These are phyloP conservation scores for Drosophila multiciliata DNA, from an alignment of 2,888 invertebrate genomes.

Conservation along the genomic window DNA sequence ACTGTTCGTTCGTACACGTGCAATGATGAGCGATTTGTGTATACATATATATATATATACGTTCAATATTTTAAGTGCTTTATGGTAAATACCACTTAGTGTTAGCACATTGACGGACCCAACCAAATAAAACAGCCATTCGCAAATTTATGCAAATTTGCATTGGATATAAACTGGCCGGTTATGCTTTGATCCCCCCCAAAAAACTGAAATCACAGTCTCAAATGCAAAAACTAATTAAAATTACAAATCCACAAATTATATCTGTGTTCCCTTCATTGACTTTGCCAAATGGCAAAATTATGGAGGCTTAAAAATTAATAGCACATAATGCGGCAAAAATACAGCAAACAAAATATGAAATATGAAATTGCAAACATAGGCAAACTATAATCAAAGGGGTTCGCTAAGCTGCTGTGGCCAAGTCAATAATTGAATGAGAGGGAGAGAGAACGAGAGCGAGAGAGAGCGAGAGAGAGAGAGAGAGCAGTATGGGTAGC, in stretches of 20 bases:
- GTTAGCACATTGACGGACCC: conserved; percentile 53
- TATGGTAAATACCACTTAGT: conserved; percentile 66
- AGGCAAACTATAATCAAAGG: conserved; percentile 21
- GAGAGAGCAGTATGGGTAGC: not conserved
- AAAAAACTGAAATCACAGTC: conserved; percentile 42
- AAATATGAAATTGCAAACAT: conserved; percentile 27
- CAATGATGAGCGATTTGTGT: conserved; percentile 60
- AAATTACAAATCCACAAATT: conserved; percentile 64
- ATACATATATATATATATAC: conserved; percentile 10
- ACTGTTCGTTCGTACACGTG: conserved; percentile 28
- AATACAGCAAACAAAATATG: conserved; percentile 43
- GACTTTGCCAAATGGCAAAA: conserved; percentile 58
- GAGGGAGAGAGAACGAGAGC: not conserved
- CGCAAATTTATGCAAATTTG: conserved; percentile 57
- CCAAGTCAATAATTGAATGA: conserved; percentile 12
- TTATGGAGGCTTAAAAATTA: conserved; percentile 62
- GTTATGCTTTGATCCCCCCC: conserved; percentile 43
- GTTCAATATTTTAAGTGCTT: conserved; percentile 62
- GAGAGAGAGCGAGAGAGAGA: not conserved
- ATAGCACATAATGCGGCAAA: conserved; percentile 60
- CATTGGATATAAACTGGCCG: conserved; percentile 14
- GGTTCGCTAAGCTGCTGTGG: conserved; percentile 8
- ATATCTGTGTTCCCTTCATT: conserved; percentile 46
- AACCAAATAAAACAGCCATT: conserved; percentile 39
- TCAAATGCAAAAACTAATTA: conserved; percentile 55